These are phyloP conservation scores for Heterodera schachtii DNA, from an alignment of 1,140 invertebrate species.

Conservation along the genomic window DNA sequence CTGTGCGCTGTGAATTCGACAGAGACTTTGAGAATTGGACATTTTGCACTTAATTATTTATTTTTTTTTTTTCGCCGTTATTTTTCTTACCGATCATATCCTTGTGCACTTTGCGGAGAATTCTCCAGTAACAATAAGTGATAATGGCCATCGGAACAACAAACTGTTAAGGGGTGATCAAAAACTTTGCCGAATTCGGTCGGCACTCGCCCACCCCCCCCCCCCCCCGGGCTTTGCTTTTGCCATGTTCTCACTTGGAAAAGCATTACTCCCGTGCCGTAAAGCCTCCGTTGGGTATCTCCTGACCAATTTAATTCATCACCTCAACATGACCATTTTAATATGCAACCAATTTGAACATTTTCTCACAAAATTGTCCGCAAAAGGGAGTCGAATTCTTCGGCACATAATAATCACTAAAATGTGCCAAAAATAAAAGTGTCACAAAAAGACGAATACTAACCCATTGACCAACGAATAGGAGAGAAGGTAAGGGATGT, in stretches of 20 bases:
- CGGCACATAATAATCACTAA: conserved; percentile 52
- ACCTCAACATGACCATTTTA: conserved; percentile 42
- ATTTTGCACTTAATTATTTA: conserved; percentile 47
- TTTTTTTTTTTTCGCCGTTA: not conserved
- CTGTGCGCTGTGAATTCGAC: conserved; percentile 55
- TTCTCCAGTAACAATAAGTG: conserved; percentile 62
- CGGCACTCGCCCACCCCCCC: not conserved
- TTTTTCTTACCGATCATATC: conserved; percentile 55
- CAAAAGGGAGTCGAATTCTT: conserved; percentile 54
- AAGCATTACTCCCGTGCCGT: conserved; percentile 61
- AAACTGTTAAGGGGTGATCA: conserved; percentile 47
- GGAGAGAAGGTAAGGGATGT: conserved; percentile 60
- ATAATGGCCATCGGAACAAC: conserved; percentile 64
- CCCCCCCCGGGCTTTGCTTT: too few species aligned
- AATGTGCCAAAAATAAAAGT: conserved; percentile 5
- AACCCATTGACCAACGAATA: conserved; percentile 56
- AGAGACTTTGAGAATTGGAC: conserved; percentile 58
- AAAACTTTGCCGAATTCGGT: not conserved
- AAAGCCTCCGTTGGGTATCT: conserved; percentile 53
- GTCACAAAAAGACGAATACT: not conserved
- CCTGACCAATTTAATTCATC: conserved; percentile 62
- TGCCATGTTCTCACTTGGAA: conserved; percentile 45
- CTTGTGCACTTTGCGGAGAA: conserved; percentile 58
- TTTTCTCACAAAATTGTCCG: conserved; percentile 22
- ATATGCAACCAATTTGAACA: not conserved